Evolutionary conservation across 2,888 invertebrate species (phyloP).

Genomic region (Tetragonula carbonaria): DNA sequence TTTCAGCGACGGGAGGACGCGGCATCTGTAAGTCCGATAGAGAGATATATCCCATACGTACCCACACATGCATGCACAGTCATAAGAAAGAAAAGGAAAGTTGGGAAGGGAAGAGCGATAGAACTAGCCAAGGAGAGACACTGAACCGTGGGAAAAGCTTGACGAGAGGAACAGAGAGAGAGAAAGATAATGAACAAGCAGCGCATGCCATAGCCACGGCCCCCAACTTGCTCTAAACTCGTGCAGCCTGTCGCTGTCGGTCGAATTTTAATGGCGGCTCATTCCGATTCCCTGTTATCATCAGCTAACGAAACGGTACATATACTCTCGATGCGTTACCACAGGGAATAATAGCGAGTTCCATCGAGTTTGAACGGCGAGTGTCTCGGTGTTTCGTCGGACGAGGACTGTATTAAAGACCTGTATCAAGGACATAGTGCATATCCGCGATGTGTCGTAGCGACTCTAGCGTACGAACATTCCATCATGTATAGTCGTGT

Average conservation of each 20-base stretch:
- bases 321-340: conserved; percentile 25
- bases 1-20: conserved; percentile 46
- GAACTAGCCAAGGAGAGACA: conserved; percentile 51
- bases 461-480: conserved; percentile 70
- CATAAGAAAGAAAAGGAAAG: conserved; percentile 35
- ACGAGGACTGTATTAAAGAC: conserved; percentile 12
- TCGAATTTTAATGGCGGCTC: conserved; percentile 82
- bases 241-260: conserved; percentile 74
- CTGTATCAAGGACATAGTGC: conserved; percentile 70
- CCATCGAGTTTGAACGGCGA: conserved; percentile 16
- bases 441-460: conserved; percentile 78
- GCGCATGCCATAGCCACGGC: conserved; percentile 75
- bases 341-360: conserved; percentile 1
- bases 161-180: conserved; percentile 47
- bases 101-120: conserved; percentile 47
- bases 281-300: conserved; percentile 78
- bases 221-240: conserved; percentile 71
- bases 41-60: conserved; percentile 22
- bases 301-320: conserved; percentile 71
- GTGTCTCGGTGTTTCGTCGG: conserved; percentile 18
- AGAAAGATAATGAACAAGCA: conserved; percentile 65
- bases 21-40: conserved; percentile 43
- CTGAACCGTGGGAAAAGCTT: conserved; percentile 62
- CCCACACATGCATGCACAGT: neutral
- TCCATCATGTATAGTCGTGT: conserved; percentile 66